phyloP scores from a whole-genome alignment of 2,797 vertebrate species.

The Intellagama lesueurii region DNA sequence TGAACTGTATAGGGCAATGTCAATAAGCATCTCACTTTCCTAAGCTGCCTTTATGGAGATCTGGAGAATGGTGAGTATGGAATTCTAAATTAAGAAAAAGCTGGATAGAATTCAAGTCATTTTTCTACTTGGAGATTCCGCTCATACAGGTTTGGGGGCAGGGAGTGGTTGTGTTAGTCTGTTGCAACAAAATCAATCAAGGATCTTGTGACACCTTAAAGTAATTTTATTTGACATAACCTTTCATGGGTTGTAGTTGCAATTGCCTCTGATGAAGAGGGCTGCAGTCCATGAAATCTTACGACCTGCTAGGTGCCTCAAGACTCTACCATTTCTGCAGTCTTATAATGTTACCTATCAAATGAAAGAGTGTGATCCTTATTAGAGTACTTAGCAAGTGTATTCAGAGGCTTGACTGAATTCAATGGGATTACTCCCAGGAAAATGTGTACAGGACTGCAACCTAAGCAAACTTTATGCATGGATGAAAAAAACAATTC shows the following conservation, averaged over 20 bases:
- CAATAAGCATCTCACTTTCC: constrained; percentile 27
- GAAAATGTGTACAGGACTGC: not conserved
- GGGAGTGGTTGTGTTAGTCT: too few species aligned
- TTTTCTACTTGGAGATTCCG: constrained; percentile 15
- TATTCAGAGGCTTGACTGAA: not conserved
- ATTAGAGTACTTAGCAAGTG: not conserved
- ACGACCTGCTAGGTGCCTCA: too few species aligned
- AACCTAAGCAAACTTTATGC: not conserved
- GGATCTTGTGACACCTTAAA: too few species aligned
- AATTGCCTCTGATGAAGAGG: too few species aligned
- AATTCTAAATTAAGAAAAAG: constrained; percentile 7
- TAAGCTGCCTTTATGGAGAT: constrained; percentile 40
- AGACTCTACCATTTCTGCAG: too few species aligned
- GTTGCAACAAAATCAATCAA: too few species aligned
- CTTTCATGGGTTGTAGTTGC: too few species aligned
- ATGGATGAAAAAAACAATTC: not conserved
- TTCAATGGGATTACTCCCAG: not conserved
- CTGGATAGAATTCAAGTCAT: constrained; percentile 13
- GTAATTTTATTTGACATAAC: too few species aligned
- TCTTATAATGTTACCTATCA: not conserved
- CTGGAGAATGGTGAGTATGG: not conserved
- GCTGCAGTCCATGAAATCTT: too few species aligned
- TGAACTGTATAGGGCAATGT: constrained; percentile 35
- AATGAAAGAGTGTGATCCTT: not conserved
- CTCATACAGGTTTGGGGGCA: not conserved